These are phyloP conservation scores for Melitaea athalia DNA, from an alignment of 2,888 invertebrate genomes.

Conservation along the genomic window DNA sequence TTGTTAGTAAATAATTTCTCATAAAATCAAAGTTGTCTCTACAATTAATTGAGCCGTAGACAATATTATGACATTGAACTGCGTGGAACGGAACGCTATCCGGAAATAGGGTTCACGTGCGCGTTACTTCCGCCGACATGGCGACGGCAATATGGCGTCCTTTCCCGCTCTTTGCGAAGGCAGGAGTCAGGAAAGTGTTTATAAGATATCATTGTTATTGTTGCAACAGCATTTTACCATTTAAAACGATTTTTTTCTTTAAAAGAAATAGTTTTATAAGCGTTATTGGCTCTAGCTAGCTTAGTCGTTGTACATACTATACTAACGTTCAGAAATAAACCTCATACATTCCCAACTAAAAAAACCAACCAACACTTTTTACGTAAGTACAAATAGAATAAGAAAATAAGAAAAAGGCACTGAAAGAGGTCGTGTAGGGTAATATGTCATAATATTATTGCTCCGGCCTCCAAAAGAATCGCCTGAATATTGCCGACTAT, in stretches of 20 bases:
- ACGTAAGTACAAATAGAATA: slow-evolving; percentile 39
- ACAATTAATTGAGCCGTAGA: slow-evolving; percentile 37
- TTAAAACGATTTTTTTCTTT: no score
- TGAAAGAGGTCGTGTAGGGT: slow-evolving; percentile 66
- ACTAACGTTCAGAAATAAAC: no score
- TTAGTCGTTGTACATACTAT: no score
- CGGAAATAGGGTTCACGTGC: slow-evolving; percentile 79
- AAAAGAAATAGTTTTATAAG: no score
- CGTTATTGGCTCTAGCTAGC: no score
- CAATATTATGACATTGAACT: slow-evolving; percentile 74
- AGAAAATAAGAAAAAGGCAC: slow-evolving; percentile 50
- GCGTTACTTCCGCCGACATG: slow-evolving; percentile 76
- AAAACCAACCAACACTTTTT: slow-evolving; percentile 6
- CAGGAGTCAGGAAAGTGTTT: slow-evolving; percentile 31
- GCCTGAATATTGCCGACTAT: slow-evolving; percentile 65
- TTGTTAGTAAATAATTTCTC: not conserved
- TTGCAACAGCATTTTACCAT: not conserved
- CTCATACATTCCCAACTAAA: not conserved
- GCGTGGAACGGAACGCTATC: slow-evolving; percentile 73
- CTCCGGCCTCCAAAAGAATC: slow-evolving; percentile 68
- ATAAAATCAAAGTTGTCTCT: slow-evolving; percentile 18
- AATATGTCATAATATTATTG: slow-evolving; percentile 82
- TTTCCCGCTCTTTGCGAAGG: slow-evolving; percentile 68
- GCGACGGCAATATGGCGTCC: slow-evolving; percentile 75
- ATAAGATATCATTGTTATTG: slow-evolving; percentile 24